Evolutionary conservation across 1,140 invertebrate genomes (phyloP), one percentile per base, ranked within the genome.

Genomic region (Drosophila ananassae): DNA sequence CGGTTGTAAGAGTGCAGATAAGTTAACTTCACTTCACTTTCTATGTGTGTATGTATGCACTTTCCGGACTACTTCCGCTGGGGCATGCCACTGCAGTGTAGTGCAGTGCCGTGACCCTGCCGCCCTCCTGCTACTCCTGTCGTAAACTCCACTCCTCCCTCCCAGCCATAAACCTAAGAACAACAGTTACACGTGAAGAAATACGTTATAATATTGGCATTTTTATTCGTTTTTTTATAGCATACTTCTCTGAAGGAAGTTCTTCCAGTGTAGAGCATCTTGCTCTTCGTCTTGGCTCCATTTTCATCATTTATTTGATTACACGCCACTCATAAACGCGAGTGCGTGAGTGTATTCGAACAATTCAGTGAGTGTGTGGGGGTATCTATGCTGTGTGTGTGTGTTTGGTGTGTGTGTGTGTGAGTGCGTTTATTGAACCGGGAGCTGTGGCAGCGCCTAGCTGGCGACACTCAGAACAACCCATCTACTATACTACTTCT

Each of bases 261-360:
- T 50, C 13, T 60, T 48, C 24, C 46, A 8, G 55, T 72, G 55
- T 10, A 59, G 34, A 2, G 44, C 28, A 60, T 73, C 67, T 73
- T 73, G 24, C n/a, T 34, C 34, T 54, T 24, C 51, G 57, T 74
- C 59, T 74, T 74, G 72, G 59, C 60, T 58, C 53, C 34, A 41
- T 74, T 75, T 75, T 76, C 73, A 68, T 76, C 73, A 74, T 67
- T 75, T 77, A 77, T 77, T 77, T 77, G 73, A 77, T 77, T 77
- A 67, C 63, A 67, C 72, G 73, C 73, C 73, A 76, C 63, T 77
- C 73, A 77, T 76, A 76, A 77, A 61, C 61, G 73, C 37, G 73
- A 73, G 37, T 76, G 73, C 71, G 71, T 76, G 71, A 76, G 56
- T 77, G 44, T 77, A 76, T 76, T 41, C 50, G 48, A 73, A 56